Percentiles rank a stretch among this genome's conserved stretches.
Evolutionary conservation across 2,113 vertebrate species (phyloP).

Genomic region (Haemorhous mexicanus): DNA sequence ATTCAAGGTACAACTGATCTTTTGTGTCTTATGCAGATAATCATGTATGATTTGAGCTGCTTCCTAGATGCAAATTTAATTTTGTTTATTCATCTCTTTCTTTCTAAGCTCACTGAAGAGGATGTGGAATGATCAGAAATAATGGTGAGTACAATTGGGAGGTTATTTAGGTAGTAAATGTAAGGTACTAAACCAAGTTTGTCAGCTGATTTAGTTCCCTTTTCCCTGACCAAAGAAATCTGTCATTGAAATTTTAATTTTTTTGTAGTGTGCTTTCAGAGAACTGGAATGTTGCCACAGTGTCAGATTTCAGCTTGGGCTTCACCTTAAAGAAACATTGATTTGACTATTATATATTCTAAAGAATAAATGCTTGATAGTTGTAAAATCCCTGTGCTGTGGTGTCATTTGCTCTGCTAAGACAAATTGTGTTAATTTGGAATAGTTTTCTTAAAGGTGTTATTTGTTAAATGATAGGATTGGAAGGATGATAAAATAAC

Average conservation of each 20-base stretch:
- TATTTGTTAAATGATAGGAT: neutral
- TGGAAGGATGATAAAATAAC: neutral
- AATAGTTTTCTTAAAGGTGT: neutral
- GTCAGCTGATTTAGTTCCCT: neutral
- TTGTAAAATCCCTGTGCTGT: neutral
- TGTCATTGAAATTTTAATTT: neutral
- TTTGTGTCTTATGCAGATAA: neutral
- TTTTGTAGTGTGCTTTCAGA: neutral
- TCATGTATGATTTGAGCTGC: neutral
- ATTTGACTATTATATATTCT: neutral
- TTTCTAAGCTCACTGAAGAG: neutral
- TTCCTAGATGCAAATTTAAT: neutral
- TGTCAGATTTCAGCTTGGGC: neutral
- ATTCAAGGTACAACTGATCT: neutral
- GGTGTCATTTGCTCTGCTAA: neutral
- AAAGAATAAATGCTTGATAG: neutral
- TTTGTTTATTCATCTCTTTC: neutral
- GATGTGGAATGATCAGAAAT: neutral
- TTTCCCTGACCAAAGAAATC: neutral
- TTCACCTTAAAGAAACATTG: neutral
- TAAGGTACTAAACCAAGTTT: neutral
- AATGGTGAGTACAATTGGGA: neutral
- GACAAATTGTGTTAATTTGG: neutral
- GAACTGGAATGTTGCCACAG: neutral
- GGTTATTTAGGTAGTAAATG: neutral